Evolutionary conservation across 2,113 vertebrate genomes (phyloP).

Genomic region (Dasyornis broadbenti): DNA sequence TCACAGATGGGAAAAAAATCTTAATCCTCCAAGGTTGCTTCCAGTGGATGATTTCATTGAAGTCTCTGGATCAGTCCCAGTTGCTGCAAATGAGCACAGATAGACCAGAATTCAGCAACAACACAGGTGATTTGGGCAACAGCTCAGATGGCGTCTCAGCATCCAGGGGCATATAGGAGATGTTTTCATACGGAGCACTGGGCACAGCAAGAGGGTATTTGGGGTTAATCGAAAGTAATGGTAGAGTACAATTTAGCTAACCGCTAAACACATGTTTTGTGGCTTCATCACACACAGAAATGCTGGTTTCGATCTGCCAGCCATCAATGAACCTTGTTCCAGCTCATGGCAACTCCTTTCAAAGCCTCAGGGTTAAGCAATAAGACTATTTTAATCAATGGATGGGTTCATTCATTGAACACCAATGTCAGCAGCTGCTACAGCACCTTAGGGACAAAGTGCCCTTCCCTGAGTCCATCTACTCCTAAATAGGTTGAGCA

Average conservation of each 20-base stretch:
- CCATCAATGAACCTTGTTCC: neutral
- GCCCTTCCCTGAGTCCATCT: neutral
- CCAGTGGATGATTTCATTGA: constrained; percentile 21
- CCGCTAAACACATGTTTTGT: neutral
- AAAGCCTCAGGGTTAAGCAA: neutral
- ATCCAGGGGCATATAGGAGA: neutral
- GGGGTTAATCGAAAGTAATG: neutral
- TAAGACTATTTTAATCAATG: neutral
- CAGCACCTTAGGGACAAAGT: neutral
- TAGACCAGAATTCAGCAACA: neutral
- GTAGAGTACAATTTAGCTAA: neutral
- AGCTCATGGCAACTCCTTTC: neutral
- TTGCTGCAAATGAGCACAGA: neutral
- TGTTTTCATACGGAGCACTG: neutral
- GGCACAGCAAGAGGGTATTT: neutral
- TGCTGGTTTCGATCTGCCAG: neutral
- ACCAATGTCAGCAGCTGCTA: neutral
- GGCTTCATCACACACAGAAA: neutral
- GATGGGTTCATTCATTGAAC: neutral
- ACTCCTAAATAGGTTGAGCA: neutral
- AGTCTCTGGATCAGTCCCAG: neutral
- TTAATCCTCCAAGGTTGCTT: constrained; percentile 10
- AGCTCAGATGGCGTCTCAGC: neutral
- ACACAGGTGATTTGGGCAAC: neutral
- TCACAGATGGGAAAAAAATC: constrained; percentile 29